These are phyloP conservation scores for Pentamera pediparva DNA, from an alignment of 53 echinoderm and acorn worm species.

Conservation along the genomic window DNA sequence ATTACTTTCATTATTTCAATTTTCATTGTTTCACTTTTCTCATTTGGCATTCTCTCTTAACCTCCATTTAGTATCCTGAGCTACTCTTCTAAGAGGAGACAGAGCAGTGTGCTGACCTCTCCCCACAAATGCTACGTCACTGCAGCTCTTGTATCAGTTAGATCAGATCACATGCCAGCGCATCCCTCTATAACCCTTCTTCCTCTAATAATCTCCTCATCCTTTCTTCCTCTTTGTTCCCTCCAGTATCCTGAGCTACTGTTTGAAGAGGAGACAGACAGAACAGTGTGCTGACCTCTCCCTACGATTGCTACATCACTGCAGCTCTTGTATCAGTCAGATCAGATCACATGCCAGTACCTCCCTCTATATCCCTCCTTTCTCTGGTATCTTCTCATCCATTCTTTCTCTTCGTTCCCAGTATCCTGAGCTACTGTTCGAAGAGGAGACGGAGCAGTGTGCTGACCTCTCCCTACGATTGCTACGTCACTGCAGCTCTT, in stretches of 20 bases:
- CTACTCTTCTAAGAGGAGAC: no score
- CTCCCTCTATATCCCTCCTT: neutral
- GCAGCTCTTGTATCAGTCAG: constrained; percentile 86
- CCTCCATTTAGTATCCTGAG: no score
- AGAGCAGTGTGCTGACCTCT: no score
- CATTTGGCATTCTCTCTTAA: no score
- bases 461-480: constrained; percentile 85
- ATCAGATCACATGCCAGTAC: constrained; percentile 35
- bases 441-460: constrained; percentile 98
- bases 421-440: constrained; percentile 94
- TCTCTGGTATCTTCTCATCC: neutral
- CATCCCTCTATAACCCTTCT: no score
- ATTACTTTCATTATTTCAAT: no score
- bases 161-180: no score
- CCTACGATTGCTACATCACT: constrained; percentile 75
- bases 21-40: no score
- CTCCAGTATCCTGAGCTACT: constrained; percentile 82
- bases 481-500: constrained; percentile 90
- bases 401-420: no score
- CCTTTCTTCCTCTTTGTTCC: neutral
- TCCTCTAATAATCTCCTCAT: neutral
- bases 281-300: constrained; percentile 98
- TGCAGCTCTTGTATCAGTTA: no score
- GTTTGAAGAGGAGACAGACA: constrained; percentile 97
- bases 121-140: no score